Conservation (phyloP, 2,797 vertebrate species). For the Neostethus bicornis region DNA sequence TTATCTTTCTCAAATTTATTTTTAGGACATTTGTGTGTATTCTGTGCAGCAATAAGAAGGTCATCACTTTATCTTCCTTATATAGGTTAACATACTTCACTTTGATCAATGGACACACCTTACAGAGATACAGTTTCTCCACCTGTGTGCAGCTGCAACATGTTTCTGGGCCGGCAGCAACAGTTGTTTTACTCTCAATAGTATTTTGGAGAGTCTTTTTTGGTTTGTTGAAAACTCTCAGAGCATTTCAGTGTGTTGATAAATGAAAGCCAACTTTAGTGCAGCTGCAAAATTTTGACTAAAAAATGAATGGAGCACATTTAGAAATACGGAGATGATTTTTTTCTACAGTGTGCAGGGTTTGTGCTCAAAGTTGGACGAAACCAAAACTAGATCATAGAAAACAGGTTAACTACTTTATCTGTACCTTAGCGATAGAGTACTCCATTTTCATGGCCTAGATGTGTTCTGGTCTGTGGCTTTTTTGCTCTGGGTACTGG, state of each 20-base stretch:
- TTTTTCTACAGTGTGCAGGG: background rate
- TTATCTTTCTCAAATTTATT: slow-evolving; percentile 4
- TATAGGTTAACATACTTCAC: slow-evolving; percentile 17
- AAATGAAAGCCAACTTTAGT: slow-evolving; percentile 46
- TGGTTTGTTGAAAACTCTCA: slow-evolving; percentile 51
- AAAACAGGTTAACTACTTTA: slow-evolving; percentile 44
- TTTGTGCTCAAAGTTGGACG: slow-evolving; percentile 27
- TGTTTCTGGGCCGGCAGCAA: slow-evolving; percentile 13
- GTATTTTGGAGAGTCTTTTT: slow-evolving; percentile 14
- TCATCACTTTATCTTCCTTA: slow-evolving; percentile 22
- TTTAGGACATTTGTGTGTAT: slow-evolving; percentile 9
- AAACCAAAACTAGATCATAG: slow-evolving; percentile 38
- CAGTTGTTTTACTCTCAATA: background rate
- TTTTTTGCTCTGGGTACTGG: slow-evolving; percentile 8
- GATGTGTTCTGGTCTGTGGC: slow-evolving; percentile 15
- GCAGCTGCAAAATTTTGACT: slow-evolving; percentile 45
- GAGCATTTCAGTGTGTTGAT: slow-evolving; percentile 57
- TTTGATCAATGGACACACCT: slow-evolving; percentile 32
- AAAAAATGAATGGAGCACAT: slow-evolving; percentile 8
- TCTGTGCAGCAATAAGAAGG: slow-evolving; percentile 13
- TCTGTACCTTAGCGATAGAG: slow-evolving; percentile 23
- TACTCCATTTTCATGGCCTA: slow-evolving; percentile 41
- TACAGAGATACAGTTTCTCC: background rate
- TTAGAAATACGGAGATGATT: background rate
- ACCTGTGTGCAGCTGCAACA: slow-evolving; percentile 7